Evolutionary conservation across 2,113 vertebrate genomes (phyloP).

Genomic region (Ciconia stormi): DNA sequence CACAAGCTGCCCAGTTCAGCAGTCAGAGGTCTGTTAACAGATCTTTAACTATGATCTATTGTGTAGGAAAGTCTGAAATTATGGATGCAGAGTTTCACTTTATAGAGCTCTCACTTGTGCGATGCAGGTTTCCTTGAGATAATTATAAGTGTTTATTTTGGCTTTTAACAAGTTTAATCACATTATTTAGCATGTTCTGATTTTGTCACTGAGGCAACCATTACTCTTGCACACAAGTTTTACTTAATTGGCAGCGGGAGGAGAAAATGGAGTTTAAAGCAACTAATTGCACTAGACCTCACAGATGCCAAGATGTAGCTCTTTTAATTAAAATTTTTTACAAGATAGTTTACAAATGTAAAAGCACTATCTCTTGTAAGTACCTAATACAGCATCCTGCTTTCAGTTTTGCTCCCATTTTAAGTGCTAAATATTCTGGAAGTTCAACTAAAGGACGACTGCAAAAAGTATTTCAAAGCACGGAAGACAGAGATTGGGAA

Average conservation of each 20-base stretch:
- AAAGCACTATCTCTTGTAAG: conserved; percentile 23
- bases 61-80: conserved; percentile 68
- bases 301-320: conserved; percentile 8
- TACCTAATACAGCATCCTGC: neutral
- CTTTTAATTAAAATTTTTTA: conserved; percentile 38
- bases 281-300: conserved; percentile 43
- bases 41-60: conserved; percentile 80
- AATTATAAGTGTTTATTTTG: conserved; percentile 86
- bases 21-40: conserved; percentile 82
- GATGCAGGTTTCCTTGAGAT: conserved; percentile 71
- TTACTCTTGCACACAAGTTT: conserved; percentile 29
- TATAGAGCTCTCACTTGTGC: conserved; percentile 66
- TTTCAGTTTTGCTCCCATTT: conserved; percentile 20
- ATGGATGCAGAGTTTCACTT: conserved; percentile 68
- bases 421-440: neutral
- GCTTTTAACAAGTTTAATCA: conserved; percentile 85
- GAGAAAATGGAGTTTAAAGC: neutral
- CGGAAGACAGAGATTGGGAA: neutral
- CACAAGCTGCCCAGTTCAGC: conserved; percentile 72
- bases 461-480: neutral
- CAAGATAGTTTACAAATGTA: conserved; percentile 19
- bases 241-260: conserved; percentile 32
- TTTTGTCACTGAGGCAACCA: conserved; percentile 69
- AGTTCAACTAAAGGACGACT: neutral
- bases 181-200: conserved; percentile 78